phyloP scores from a whole-genome alignment of 2,113 vertebrate species.

The Indicator indicator region DNA sequence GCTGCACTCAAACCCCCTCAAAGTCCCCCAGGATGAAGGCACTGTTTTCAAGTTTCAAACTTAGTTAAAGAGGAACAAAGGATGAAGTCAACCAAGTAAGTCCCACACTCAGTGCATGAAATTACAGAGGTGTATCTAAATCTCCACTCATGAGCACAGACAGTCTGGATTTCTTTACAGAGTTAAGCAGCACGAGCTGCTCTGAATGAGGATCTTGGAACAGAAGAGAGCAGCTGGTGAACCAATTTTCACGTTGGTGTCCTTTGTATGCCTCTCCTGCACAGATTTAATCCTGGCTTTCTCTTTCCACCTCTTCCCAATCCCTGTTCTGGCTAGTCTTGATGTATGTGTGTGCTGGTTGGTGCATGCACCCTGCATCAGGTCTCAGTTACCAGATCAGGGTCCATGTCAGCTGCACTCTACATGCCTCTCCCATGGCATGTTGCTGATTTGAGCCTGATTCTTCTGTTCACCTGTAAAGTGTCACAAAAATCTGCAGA shows the following conservation, averaged over 20 bases:
- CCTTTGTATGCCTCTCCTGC: fast-evolving
- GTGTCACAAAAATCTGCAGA: not conserved
- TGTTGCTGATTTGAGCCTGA: not conserved
- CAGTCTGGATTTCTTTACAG: not conserved
- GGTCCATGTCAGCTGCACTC: not conserved
- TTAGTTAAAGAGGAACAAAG: not conserved
- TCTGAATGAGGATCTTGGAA: not conserved
- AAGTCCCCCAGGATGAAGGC: not conserved
- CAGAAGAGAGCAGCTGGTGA: not conserved
- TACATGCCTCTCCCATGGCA: not conserved
- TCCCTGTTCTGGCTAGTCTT: not conserved
- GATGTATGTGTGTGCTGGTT: not conserved
- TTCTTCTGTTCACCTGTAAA: not conserved
- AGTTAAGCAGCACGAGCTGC: not conserved
- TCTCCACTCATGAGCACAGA: not conserved
- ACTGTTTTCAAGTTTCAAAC: not conserved
- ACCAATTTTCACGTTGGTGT: not conserved
- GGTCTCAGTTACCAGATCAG: not conserved
- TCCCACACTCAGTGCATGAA: not conserved
- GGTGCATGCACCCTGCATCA: fast-evolving
- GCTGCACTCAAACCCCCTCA: not conserved
- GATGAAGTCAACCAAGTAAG: not conserved
- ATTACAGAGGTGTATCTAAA: not conserved
- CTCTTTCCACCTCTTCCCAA: not conserved
- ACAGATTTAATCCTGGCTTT: not conserved